Conservation (phyloP, 1,140 invertebrate genomes). For the Lordiphosa clarofinis region DNA sequence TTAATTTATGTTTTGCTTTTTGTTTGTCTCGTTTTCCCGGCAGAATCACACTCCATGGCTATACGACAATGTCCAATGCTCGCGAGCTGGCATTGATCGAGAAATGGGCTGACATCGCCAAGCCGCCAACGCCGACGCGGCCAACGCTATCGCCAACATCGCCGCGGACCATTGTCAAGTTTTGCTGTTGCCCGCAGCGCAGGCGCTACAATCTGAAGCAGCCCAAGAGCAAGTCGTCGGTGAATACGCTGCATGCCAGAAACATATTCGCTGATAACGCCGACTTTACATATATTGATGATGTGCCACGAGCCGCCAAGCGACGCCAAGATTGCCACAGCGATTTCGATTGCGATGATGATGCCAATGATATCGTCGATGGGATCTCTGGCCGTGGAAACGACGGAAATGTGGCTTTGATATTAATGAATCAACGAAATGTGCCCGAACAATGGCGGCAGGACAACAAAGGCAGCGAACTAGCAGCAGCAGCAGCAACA, state of each 20-base stretch:
- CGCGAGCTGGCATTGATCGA: conserved; percentile 76
- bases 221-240: conserved; percentile 46
- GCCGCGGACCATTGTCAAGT: conserved; percentile 69
- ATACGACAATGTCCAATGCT: conserved; percentile 78
- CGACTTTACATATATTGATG: conserved; percentile 75
- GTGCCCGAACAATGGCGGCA: conserved; percentile 72
- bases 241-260: conserved; percentile 68
- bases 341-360: conserved; percentile 57
- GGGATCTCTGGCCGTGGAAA: conserved; percentile 30
- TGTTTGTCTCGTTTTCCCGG: neutral
- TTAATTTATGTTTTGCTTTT: conserved; percentile 25
- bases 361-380: conserved; percentile 45
- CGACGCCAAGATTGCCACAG: conserved; percentile 54
- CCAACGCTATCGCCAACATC: conserved; percentile 70
- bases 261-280: conserved; percentile 73
- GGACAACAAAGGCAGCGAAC: conserved; percentile 68
- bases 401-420: conserved; percentile 73
- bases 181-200: conserved; percentile 74
- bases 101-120: conserved; percentile 78
- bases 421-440: conserved; percentile 77
- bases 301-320: conserved; percentile 51
- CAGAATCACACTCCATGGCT: conserved; percentile 75
- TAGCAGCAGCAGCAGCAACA: conserved; percentile 41
- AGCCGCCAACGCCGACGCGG: conserved; percentile 66
- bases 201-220: conserved; percentile 71